Evolutionary conservation across 2,113 vertebrate species (phyloP).

Genomic region (Pedionomus torquatus): DNA sequence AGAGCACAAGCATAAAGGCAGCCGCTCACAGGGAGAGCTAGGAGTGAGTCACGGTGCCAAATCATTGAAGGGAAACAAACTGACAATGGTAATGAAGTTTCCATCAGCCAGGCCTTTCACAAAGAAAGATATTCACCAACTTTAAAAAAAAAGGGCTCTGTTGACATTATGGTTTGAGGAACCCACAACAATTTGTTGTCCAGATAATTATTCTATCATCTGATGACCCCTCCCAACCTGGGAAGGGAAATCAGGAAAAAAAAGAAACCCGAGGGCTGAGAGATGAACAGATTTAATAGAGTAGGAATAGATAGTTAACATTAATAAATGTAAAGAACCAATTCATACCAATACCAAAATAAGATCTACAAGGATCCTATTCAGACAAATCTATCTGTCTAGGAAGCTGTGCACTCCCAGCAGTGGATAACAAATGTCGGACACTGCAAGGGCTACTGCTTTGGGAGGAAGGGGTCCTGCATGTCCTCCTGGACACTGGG

Average conservation of each 20-base stretch:
- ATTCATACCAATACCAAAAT: neutral
- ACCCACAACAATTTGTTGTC: neutral
- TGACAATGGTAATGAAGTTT: neutral
- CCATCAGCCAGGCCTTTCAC: neutral
- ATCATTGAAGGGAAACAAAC: neutral
- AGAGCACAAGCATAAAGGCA: neutral
- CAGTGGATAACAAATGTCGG: neutral
- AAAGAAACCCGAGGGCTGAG: neutral
- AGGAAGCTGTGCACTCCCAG: neutral
- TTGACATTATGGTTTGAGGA: neutral
- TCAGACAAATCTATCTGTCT: neutral
- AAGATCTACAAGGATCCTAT: neutral
- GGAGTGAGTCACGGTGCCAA: rapidly evolving
- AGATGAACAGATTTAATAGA: neutral
- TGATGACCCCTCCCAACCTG: neutral
- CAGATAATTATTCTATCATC: neutral
- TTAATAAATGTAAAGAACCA: neutral
- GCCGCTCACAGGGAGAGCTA: rapidly evolving
- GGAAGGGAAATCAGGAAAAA: neutral
- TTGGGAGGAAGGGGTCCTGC: neutral
- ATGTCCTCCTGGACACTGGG: neutral
- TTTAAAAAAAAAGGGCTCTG: neutral
- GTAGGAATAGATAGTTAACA: neutral
- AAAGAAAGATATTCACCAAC: neutral
- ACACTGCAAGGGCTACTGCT: neutral